Percentiles rank a stretch among this genome's conserved stretches.
These are phyloP conservation scores for Gonioctena quinquepunctata DNA, from an alignment of 1,140 invertebrate species.

Conservation along the genomic window DNA sequence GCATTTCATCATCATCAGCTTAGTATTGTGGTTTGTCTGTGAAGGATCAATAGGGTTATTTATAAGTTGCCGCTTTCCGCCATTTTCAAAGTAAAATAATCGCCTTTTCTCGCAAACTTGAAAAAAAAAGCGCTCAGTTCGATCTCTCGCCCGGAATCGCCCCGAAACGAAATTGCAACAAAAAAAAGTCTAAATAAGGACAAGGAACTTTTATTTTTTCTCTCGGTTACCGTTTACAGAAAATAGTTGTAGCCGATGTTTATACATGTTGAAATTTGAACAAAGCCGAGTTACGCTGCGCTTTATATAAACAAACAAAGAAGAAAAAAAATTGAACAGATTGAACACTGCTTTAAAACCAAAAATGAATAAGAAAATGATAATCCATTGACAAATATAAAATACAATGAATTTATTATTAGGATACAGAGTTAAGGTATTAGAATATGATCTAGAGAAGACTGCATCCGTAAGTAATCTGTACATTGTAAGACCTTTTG, in stretches of 20 bases:
- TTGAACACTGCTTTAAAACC: slow-evolving; percentile 44
- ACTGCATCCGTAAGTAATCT: slow-evolving; percentile 52
- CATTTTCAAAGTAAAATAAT: too few relatives aligned
- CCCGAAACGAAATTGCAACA: slow-evolving; percentile 6
- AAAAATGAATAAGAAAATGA: slow-evolving; percentile 50
- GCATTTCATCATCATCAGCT: too few relatives aligned
- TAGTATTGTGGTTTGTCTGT: too few relatives aligned
- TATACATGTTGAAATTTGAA: slow-evolving; percentile 42
- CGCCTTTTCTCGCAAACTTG: too few relatives aligned
- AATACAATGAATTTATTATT: slow-evolving; percentile 57
- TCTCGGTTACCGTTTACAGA: slow-evolving; percentile 42
- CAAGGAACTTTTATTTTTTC: slow-evolving; percentile 22
- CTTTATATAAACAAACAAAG: slow-evolving; percentile 41
- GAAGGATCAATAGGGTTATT: too few relatives aligned
- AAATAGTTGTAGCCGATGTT: slow-evolving; percentile 45
- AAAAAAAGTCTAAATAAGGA: slow-evolving; percentile 32
- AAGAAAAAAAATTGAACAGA: slow-evolving; percentile 38
- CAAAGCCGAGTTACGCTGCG: slow-evolving; percentile 41
- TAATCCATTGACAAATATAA: slow-evolving; percentile 56
- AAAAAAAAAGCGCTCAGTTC: too few relatives aligned
- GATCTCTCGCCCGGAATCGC: slow-evolving; percentile 3
- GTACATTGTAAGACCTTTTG: slow-evolving; percentile 49
- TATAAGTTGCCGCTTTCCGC: too few relatives aligned
- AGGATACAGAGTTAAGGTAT: slow-evolving; percentile 50
- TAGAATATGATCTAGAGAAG: slow-evolving; percentile 50